Conservation (phyloP, 35 echinoderm and acorn worm genomes). For the Ophiothrix spiculata region DNA sequence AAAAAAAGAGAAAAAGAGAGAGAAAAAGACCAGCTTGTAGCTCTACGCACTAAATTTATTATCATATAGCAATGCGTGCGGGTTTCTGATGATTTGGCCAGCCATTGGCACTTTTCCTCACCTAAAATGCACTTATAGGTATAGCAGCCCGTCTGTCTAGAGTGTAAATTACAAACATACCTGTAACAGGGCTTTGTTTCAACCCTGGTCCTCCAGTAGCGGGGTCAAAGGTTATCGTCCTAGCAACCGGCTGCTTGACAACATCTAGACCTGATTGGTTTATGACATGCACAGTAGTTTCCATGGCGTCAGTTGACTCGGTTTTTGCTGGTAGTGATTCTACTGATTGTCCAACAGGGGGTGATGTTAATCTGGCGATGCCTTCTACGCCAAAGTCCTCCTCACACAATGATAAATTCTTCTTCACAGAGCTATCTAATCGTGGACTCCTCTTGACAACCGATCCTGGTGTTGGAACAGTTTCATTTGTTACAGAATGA, state of each 20-base stretch:
- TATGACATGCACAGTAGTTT: background rate
- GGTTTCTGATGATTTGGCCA: no score
- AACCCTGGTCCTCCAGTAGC: background rate
- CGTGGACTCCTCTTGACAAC: background rate
- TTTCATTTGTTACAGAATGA: background rate
- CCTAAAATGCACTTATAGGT: background rate
- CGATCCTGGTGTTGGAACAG: background rate
- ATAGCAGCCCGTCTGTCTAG: background rate
- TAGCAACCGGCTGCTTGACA: constrained; percentile 32
- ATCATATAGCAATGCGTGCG: no score
- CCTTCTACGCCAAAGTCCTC: constrained; percentile 35
- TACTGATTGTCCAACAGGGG: constrained; percentile 4
- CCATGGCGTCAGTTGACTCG: background rate
- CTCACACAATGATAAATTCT: background rate
- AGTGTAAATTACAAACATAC: background rate
- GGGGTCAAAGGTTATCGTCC: constrained; percentile 51
- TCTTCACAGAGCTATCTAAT: background rate
- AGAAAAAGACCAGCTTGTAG: no score
- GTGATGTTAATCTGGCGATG: constrained; percentile 9
- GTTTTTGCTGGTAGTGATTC: background rate
- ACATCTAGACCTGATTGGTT: background rate
- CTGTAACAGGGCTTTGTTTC: constrained; percentile 57
- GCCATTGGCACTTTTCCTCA: background rate
- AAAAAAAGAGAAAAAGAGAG: no score
- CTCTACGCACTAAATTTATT: no score